Conservation (phyloP, 1,140 invertebrate species). For the Lasaia peninsularis region DNA sequence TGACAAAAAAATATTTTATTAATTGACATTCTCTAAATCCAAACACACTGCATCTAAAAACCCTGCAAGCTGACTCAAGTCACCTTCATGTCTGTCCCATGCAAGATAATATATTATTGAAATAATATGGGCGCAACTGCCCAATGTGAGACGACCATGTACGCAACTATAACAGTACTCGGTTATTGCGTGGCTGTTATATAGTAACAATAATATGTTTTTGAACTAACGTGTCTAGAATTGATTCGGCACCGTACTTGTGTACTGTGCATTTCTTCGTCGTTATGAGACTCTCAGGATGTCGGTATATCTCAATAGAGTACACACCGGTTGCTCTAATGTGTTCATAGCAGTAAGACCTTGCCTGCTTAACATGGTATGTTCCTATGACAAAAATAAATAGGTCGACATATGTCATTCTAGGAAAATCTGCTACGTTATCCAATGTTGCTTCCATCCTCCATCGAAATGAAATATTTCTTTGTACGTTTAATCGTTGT, state of each 20-base stretch:
- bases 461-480: too few species aligned
- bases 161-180: not conserved
- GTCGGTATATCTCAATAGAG: not conserved
- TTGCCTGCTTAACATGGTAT: constrained; percentile 1
- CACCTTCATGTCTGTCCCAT: not conserved
- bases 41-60: not conserved
- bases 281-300: constrained; percentile 2
- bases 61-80: not conserved
- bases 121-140: constrained; percentile 3
- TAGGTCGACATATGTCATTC: constrained; percentile 1
- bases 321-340: constrained; percentile 5
- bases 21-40: not conserved
- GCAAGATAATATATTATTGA: not conserved
- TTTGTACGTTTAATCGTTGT: too few species aligned
- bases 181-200: not conserved
- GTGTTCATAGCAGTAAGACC: constrained; percentile 3
- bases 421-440: not conserved
- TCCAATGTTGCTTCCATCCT: too few species aligned
- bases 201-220: not conserved
- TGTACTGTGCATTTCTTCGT: not conserved
- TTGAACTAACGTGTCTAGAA: not conserved
- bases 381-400: constrained; percentile 5
- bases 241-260: not conserved
- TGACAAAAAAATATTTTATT: not conserved
- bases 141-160: not conserved